A percentile compares a stretch with the other conserved stretches of the same genome.
These are phyloP conservation scores for Drosophila anomelani DNA, from an alignment of 2,888 invertebrate species.

Conservation along the genomic window DNA sequence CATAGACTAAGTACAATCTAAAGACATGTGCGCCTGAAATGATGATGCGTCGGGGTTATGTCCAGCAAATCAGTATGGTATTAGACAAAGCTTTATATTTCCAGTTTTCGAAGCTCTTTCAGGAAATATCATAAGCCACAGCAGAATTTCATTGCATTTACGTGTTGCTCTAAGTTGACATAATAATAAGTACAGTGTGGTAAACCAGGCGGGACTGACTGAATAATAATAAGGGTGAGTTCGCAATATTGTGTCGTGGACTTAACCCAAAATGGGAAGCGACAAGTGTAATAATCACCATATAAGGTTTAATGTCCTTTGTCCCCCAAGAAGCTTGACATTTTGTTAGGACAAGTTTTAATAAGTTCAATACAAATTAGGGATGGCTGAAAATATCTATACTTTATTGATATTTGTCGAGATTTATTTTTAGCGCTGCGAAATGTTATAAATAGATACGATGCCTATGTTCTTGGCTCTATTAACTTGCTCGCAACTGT, in stretches of 20 bases:
- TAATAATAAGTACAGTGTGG: conserved; percentile 12
- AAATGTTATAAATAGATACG: too few species aligned
- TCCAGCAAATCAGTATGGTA: conserved; percentile 8
- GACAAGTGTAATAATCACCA: conserved; percentile 11
- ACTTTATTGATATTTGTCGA: background rate
- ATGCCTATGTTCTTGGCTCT: background rate
- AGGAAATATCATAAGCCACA: conserved; percentile 4
- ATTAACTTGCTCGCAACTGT: background rate
- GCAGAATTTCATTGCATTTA: conserved; percentile 10
- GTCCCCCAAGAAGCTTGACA: background rate
- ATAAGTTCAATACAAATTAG: background rate
- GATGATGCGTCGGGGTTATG: background rate
- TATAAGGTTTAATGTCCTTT: background rate
- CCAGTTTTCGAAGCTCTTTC: background rate
- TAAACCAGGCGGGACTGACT: background rate
- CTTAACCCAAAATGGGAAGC: background rate
- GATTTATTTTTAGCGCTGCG: too few species aligned
- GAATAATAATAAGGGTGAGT: conserved; percentile 7
- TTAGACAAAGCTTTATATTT: conserved; percentile 1
- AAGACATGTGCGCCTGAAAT: background rate
- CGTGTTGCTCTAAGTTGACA: conserved; percentile 22
- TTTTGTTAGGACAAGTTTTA: background rate
- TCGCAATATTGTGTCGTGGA: background rate
- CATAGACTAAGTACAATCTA: background rate
- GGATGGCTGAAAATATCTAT: background rate